These are phyloP conservation scores for Heliocidaris tuberculata DNA, from an alignment of 35 echinoderm and acorn worm species.

Conservation along the genomic window DNA sequence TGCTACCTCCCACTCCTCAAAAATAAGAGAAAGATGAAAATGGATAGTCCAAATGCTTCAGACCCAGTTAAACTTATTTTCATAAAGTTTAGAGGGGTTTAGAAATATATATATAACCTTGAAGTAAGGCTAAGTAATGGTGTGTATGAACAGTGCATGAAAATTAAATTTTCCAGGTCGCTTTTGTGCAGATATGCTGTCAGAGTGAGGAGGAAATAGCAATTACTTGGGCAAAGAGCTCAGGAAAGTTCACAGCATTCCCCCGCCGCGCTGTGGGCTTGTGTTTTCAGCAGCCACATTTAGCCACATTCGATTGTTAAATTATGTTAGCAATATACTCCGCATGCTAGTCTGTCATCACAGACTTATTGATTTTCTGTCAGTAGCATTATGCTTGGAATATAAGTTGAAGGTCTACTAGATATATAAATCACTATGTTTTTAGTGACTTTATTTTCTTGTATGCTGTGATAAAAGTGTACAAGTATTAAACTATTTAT, in stretches of 20 bases:
- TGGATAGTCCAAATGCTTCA: too few relatives aligned
- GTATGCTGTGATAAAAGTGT: too few relatives aligned
- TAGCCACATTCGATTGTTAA: not conserved
- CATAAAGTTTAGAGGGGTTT: not conserved
- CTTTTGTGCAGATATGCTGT: not conserved
- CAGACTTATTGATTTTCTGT: not conserved
- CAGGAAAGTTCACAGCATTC: not conserved
- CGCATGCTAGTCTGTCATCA: not conserved
- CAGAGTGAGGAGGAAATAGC: conserved; percentile 8
- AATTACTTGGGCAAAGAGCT: not conserved
- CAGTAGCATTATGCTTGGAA: too few relatives aligned
- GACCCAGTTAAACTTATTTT: not conserved
- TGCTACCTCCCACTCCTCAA: not conserved
- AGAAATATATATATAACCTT: not conserved
- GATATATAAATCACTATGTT: too few relatives aligned
- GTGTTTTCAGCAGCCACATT: conserved; percentile 2
- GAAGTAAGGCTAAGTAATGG: not conserved
- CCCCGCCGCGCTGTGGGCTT: not conserved
- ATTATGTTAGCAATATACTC: not conserved
- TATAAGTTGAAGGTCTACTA: too few relatives aligned
- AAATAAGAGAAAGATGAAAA: too few relatives aligned
- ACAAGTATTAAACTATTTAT: too few relatives aligned
- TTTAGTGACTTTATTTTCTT: too few relatives aligned
- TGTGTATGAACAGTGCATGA: not conserved
- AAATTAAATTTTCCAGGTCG: conserved; percentile 11